Evolutionary conservation across 2,888 invertebrate species (phyloP).

Genomic region (Monopis laevigella): DNA sequence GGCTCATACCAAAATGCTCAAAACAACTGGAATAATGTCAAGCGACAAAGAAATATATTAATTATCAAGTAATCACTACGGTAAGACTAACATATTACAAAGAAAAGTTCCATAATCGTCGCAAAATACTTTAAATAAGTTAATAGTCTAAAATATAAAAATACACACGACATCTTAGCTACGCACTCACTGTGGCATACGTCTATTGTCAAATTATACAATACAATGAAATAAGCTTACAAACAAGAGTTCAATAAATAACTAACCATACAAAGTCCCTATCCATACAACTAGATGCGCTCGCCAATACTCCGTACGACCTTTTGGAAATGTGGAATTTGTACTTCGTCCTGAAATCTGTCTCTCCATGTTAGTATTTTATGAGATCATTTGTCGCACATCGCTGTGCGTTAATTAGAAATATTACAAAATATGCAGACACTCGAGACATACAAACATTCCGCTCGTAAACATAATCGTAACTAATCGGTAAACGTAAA

Average conservation of each 20-base stretch:
- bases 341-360: slow-evolving; percentile 60
- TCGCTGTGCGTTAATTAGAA: slow-evolving; percentile 56
- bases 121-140: slow-evolving; percentile 67
- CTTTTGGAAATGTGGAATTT: slow-evolving; percentile 35
- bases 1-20: slow-evolving; percentile 43
- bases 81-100: slow-evolving; percentile 62
- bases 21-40: slow-evolving; percentile 56
- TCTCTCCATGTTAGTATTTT: slow-evolving; percentile 64
- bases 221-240: slow-evolving; percentile 49
- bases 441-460: slow-evolving; percentile 23
- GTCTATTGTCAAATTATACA: too few relatives aligned
- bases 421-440: slow-evolving; percentile 62
- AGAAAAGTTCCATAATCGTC: slow-evolving; percentile 62
- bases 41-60: slow-evolving; percentile 62
- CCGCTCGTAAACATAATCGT: too few relatives aligned
- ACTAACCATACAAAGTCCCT: slow-evolving; percentile 61
- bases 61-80: slow-evolving; percentile 54
- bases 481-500: slow-evolving; percentile 36
- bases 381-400: slow-evolving; percentile 63
- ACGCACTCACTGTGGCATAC: slow-evolving; percentile 41
- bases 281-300: slow-evolving; percentile 47
- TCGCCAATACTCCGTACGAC: slow-evolving; percentile 27
- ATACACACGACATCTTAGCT: slow-evolving; percentile 61
- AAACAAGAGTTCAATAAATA: slow-evolving; percentile 38
- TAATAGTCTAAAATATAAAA: slow-evolving; percentile 67